These are phyloP conservation scores for Phyllotis vaccarum DNA, from an alignment of 2,797 vertebrate genomes.

Conservation along the genomic window DNA sequence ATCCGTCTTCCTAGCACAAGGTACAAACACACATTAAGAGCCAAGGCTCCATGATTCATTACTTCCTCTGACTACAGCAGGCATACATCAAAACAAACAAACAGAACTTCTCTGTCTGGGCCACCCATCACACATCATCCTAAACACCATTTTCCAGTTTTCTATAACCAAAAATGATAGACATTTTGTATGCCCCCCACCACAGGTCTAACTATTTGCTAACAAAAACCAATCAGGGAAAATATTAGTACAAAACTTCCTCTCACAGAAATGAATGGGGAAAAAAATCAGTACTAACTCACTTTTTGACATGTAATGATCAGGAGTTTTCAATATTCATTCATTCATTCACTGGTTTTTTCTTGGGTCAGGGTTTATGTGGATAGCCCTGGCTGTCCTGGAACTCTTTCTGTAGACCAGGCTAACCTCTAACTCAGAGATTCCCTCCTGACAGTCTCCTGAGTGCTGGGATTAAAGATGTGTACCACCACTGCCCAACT, in stretches of 20 bases:
- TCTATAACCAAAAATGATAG: neutral
- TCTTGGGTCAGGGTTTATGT: neutral
- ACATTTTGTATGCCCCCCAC: neutral
- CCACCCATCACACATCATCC: neutral
- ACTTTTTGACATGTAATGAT: neutral
- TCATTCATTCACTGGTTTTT: neutral
- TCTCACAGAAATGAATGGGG: constrained; percentile 14
- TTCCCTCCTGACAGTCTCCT: neutral
- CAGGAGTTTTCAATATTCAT: neutral
- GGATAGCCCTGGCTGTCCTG: neutral
- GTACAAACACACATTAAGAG: constrained; percentile 13
- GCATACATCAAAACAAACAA: constrained; percentile 56
- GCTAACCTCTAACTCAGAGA: neutral
- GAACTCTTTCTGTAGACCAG: neutral
- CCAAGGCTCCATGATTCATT: constrained; percentile 8
- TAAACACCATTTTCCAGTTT: neutral
- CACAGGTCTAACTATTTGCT: neutral
- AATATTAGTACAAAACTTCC: neutral
- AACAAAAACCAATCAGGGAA: constrained; percentile 1
- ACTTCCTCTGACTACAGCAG: constrained; percentile 31
- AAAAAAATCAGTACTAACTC: neutral
- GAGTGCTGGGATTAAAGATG: neutral
- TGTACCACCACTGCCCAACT: neutral
- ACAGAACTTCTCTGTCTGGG: neutral
- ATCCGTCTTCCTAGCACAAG: constrained; percentile 34